Percentiles rank a stretch among this genome's conserved stretches.
Evolutionary conservation across 2,888 invertebrate species (phyloP).

Genomic region (Drosophila histrio): DNA sequence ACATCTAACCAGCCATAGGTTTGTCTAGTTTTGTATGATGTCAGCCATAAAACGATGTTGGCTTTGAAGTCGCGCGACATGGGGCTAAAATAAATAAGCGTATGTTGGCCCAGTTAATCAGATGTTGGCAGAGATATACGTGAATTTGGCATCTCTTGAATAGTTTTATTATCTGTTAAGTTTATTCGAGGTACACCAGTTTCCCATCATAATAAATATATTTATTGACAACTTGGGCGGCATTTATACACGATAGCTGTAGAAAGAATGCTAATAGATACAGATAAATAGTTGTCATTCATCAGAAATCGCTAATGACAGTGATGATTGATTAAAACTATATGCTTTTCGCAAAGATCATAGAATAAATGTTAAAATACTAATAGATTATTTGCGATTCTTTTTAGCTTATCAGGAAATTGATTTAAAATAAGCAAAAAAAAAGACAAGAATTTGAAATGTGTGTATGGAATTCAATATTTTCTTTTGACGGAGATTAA

Average conservation of each 20-base stretch:
- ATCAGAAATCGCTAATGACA: not conserved
- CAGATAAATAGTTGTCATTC: not conserved
- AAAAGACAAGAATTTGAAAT: not conserved
- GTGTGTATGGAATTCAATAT: too few relatives aligned
- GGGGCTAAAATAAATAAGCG: slow-evolving; percentile 8
- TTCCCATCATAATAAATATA: slow-evolving; percentile 19
- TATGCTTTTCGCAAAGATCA: not conserved
- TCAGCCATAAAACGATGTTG: slow-evolving; percentile 34
- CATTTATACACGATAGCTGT: not conserved
- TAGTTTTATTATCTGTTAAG: slow-evolving; percentile 14
- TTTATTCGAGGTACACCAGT: not conserved
- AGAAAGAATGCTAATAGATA: slow-evolving; percentile 4
- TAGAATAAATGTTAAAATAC: not conserved
- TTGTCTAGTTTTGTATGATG: slow-evolving; percentile 39
- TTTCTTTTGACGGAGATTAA: too few relatives aligned
- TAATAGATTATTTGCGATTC: not conserved
- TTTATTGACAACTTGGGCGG: slow-evolving; percentile 35
- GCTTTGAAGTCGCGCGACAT: slow-evolving; percentile 41
- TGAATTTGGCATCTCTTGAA: not conserved
- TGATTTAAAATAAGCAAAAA: not conserved
- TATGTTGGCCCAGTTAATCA: slow-evolving; percentile 43
- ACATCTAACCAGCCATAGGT: slow-evolving; percentile 3
- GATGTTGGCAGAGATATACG: too few relatives aligned
- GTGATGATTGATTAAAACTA: not conserved
- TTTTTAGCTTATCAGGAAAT: not conserved